These are phyloP conservation scores for Parazoanthus swiftii DNA, from an alignment of 92 coral and sea anemone species.

Conservation along the genomic window DNA sequence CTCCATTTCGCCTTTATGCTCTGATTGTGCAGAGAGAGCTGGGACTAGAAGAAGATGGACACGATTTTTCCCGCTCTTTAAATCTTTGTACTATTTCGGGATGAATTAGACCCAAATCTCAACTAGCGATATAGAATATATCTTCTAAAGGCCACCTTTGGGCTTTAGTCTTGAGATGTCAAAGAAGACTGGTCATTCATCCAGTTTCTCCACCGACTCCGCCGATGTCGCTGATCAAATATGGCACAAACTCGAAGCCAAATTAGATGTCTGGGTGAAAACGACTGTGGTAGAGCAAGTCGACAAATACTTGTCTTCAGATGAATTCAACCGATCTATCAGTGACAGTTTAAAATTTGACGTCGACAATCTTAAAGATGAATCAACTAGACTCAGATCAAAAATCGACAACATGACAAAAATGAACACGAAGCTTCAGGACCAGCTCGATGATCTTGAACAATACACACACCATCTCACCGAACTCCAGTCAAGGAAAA, in stretches of 20 bases:
- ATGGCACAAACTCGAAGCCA: constrained; percentile 33
- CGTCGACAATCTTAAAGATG: constrained; percentile 24
- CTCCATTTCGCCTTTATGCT: too few relatives aligned
- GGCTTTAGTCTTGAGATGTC: constrained; percentile 12
- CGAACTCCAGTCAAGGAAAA: constrained; percentile 33
- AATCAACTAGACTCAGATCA: constrained; percentile 25
- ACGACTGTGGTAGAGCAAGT: constrained; percentile 33
- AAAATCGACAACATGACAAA: constrained; percentile 20
- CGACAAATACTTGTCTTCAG: constrained; percentile 29
- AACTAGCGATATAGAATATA: not conserved
- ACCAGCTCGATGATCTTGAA: constrained; percentile 12
- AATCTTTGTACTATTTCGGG: too few relatives aligned
- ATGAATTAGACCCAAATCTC: constrained; percentile 13
- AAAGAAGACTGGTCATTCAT: constrained; percentile 9
- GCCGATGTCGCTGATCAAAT: constrained; percentile 38
- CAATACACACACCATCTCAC: not conserved
- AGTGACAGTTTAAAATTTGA: constrained; percentile 25
- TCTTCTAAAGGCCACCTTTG: not conserved
- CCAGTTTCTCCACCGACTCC: constrained; percentile 4
- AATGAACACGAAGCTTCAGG: constrained; percentile 9
- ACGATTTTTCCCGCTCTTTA: too few relatives aligned
- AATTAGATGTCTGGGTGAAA: constrained; percentile 35
- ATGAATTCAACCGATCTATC: constrained; percentile 23
- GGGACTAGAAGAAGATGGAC: too few relatives aligned
- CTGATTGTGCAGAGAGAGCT: too few relatives aligned